A percentile compares a stretch with the other conserved stretches of the same genome.
Conservation (phyloP, 2,113 vertebrate genomes). For the Nothoprocta pentlandii region DNA sequence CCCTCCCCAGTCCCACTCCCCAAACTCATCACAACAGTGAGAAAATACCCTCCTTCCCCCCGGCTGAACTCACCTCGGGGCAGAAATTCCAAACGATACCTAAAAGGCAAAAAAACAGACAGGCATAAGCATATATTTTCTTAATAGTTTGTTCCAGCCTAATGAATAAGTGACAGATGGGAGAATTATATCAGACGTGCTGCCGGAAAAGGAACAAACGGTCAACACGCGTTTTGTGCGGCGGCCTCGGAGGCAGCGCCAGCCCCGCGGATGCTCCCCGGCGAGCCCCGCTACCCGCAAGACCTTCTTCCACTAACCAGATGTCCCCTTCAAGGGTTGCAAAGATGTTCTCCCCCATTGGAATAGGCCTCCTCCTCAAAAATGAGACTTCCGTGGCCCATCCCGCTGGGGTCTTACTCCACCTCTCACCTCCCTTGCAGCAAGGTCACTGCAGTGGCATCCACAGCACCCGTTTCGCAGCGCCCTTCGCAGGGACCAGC, state of each 20-base stretch:
- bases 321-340: not conserved
- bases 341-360: not conserved
- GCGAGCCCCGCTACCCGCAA: not conserved
- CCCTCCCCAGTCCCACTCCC: not conserved
- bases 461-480: rapidly evolving
- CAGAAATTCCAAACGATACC: slow-evolving; percentile 74
- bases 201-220: not conserved
- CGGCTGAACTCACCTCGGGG: slow-evolving; percentile 73
- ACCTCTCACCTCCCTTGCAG: not conserved
- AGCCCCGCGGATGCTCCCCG: not conserved
- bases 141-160: not conserved
- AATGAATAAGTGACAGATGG: not conserved
- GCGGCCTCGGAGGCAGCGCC: not conserved
- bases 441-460: not conserved
- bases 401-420: not conserved
- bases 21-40: not conserved
- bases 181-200: not conserved
- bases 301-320: not conserved
- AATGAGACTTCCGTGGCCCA: rapidly evolving
- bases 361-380: not conserved
- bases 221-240: not conserved
- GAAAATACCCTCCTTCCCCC: not conserved
- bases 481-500: not conserved
- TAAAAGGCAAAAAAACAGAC: slow-evolving; percentile 58
- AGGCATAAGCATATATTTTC: not conserved